These are phyloP conservation scores for Hirtodrosophila trivittata DNA, from an alignment of 2,888 invertebrate genomes.

Conservation along the genomic window DNA sequence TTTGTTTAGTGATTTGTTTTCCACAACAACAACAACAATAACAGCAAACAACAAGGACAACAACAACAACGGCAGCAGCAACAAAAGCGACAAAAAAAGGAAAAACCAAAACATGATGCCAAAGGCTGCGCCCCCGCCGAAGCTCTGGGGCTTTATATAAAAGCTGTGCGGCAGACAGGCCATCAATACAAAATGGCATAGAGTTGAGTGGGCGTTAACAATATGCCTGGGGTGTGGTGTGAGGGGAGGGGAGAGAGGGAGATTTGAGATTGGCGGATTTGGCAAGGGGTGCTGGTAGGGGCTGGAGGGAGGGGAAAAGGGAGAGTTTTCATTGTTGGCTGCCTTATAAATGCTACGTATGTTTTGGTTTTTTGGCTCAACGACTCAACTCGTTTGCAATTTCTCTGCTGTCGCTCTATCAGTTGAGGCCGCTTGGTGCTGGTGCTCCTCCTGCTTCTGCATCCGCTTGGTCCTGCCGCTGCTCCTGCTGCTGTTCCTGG, in stretches of 20 bases:
- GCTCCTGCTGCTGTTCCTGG: constrained; percentile 14
- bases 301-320: background rate
- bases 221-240: constrained; percentile 46
- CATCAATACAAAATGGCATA: constrained; percentile 79
- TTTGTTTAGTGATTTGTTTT: constrained; percentile 77
- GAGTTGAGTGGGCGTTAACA: constrained; percentile 79
- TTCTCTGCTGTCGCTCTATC: constrained; percentile 76
- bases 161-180: constrained; percentile 80
- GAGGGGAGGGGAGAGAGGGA: background rate
- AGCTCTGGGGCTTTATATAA: constrained; percentile 77
- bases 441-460: constrained; percentile 5
- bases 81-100: constrained; percentile 32
- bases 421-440: constrained; percentile 34
- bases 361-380: constrained; percentile 79
- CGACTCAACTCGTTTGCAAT: constrained; percentile 79
- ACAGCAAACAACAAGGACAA: constrained; percentile 22
- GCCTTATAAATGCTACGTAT: constrained; percentile 78
- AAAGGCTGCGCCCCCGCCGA: constrained; percentile 71
- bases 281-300: background rate
- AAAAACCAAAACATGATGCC: constrained; percentile 70
- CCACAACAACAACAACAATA: constrained; percentile 45
- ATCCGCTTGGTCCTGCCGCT: constrained; percentile 25
- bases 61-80: constrained; percentile 11
- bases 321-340: constrained; percentile 66
- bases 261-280: constrained; percentile 2